Evolutionary conservation across 2,797 vertebrate genomes (phyloP).

Genomic region (Rhinophrynus dorsalis): DNA sequence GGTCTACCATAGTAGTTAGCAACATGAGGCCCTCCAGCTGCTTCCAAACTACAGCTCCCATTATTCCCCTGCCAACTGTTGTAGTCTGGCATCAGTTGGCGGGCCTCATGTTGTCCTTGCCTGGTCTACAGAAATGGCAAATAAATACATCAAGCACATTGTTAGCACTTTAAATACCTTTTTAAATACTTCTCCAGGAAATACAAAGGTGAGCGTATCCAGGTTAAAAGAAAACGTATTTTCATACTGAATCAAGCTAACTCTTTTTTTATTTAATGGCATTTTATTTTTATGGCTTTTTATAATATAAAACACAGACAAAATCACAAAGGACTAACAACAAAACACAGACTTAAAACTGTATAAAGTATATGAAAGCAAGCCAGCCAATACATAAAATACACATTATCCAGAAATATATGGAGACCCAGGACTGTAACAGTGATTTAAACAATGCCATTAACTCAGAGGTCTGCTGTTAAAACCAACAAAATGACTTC

Average conservation of each 20-base stretch:
- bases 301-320: slow-evolving; percentile 3
- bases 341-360: not conserved
- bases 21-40: too few relatives aligned
- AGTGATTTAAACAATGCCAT: not conserved
- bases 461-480: not conserved
- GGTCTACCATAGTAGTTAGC: too few relatives aligned
- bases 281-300: not conserved
- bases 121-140: too few relatives aligned
- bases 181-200: not conserved
- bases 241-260: not conserved
- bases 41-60: too few relatives aligned
- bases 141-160: not conserved
- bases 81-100: too few relatives aligned
- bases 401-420: not conserved
- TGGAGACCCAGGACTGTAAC: not conserved
- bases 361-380: not conserved
- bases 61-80: too few relatives aligned
- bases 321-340: not conserved
- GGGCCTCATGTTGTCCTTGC: too few relatives aligned
- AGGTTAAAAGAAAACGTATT: not conserved
- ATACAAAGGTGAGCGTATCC: not conserved
- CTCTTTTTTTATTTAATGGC: slow-evolving; percentile 7
- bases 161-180: not conserved
- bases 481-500: too few relatives aligned
- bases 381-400: not conserved